Conservation (phyloP, 1,140 invertebrate species). For the Pseudomyrmex gracilis region DNA sequence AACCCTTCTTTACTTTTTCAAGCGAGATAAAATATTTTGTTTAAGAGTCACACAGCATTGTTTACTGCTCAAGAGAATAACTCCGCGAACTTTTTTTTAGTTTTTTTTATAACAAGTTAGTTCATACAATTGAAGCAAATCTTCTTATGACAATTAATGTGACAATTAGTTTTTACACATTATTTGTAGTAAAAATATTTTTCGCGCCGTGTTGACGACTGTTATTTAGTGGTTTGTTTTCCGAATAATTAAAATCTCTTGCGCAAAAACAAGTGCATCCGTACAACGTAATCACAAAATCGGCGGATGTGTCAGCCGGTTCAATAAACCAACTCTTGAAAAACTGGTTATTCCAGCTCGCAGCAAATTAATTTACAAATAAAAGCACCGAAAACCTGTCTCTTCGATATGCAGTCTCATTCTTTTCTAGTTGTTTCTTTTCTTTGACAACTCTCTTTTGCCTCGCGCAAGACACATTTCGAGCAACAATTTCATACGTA, state of each 20-base stretch:
- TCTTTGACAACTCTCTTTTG: neutral
- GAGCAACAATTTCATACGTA: constrained; percentile 64
- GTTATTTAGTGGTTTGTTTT: neutral
- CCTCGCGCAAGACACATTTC: constrained; percentile 45
- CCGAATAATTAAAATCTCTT: constrained; percentile 33
- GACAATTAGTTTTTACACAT: neutral
- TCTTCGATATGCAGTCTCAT: constrained; percentile 64
- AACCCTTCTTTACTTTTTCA: neutral
- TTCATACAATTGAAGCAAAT: no score
- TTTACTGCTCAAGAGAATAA: constrained; percentile 11
- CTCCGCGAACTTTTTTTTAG: neutral
- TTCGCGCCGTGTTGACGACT: neutral
- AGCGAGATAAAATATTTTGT: neutral
- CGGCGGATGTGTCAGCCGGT: constrained; percentile 55
- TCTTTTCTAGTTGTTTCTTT: constrained; percentile 48
- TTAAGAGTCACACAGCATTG: no score
- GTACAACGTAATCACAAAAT: constrained; percentile 49
- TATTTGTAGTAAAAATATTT: constrained; percentile 25
- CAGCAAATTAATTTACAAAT: constrained; percentile 73
- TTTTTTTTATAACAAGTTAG: no score
- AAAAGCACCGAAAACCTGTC: constrained; percentile 63
- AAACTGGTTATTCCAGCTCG: constrained; percentile 69
- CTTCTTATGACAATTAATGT: neutral
- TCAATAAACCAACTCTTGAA: constrained; percentile 60
- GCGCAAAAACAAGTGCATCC: constrained; percentile 15